Percentiles rank a stretch among this genome's conserved stretches.
Conservation (phyloP, 2,888 invertebrate species). For the Acanthosoma haemorrhoidale region DNA sequence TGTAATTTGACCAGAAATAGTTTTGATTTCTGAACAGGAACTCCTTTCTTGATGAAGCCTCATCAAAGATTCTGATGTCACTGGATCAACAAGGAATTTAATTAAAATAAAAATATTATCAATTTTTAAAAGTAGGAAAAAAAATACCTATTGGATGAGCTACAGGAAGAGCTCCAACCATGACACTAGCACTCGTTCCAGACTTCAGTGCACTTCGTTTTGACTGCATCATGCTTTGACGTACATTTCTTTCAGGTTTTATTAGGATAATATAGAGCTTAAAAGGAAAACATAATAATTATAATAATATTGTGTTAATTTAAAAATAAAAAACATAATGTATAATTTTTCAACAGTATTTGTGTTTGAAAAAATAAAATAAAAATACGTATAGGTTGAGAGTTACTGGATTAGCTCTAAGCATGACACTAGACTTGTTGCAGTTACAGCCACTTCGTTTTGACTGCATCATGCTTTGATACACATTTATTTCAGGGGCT, state of each 20-base stretch:
- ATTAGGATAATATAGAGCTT: conserved; percentile 54
- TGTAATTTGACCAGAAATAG: conserved; percentile 21
- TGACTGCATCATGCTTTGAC: conserved; percentile 47
- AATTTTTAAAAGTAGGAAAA: neutral
- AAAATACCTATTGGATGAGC: conserved; percentile 36
- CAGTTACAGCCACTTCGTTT: too few species aligned
- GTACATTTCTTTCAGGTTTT: conserved; percentile 53
- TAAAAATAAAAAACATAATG: too few species aligned
- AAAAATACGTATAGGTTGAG: too few species aligned
- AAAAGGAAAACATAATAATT: conserved; percentile 21
- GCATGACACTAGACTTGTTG: too few species aligned
- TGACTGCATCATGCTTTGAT: too few species aligned
- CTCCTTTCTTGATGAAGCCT: conserved; percentile 32
- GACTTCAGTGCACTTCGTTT: conserved; percentile 37
- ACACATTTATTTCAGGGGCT: too few species aligned
- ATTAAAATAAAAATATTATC: neutral
- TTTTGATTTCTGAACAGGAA: conserved; percentile 31
- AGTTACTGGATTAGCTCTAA: too few species aligned
- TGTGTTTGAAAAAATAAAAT: too few species aligned
- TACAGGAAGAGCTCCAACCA: conserved; percentile 39
- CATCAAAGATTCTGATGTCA: conserved; percentile 36
- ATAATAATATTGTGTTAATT: neutral
- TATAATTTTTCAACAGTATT: too few species aligned
- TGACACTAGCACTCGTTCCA: conserved; percentile 40
- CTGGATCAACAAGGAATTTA: conserved; percentile 23